Conservation (phyloP, 2,797 vertebrate genomes). For the Cynodonichthys magdalenae region DNA sequence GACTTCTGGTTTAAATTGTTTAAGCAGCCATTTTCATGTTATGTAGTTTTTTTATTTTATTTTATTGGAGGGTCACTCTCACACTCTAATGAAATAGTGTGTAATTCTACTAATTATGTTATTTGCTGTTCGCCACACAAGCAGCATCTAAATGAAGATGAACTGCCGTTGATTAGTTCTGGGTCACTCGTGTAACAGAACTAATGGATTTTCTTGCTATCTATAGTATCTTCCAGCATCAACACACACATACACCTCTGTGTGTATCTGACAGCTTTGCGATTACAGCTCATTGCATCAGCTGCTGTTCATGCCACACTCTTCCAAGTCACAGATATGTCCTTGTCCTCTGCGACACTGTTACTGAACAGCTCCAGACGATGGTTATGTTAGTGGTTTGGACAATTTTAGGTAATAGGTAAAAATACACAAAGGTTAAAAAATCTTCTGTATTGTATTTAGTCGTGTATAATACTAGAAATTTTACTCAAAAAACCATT, state of each 20-base stretch:
- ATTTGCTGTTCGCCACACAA: conserved; percentile 50
- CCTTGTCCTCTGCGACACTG: conserved; percentile 5
- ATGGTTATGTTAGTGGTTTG: conserved; percentile 24
- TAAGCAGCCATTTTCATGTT: background rate
- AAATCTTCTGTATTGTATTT: too few relatives aligned
- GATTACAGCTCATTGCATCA: conserved; percentile 68
- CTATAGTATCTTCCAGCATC: conserved; percentile 46
- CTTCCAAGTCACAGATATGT: conserved; percentile 38
- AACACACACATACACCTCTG: conserved; percentile 25
- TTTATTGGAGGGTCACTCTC: conserved; percentile 29
- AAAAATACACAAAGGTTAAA: too few relatives aligned
- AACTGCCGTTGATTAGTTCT: conserved; percentile 39
- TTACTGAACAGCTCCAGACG: background rate
- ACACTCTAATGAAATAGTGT: conserved; percentile 60
- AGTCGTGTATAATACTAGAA: too few relatives aligned
- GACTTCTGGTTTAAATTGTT: background rate
- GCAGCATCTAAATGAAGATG: conserved; percentile 16
- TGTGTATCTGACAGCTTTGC: conserved; percentile 45
- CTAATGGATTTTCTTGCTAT: conserved; percentile 43
- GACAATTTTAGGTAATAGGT: conserved; percentile 4
- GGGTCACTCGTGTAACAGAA: conserved; percentile 42
- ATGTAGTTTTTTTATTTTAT: conserved; percentile 37
- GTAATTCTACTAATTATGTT: conserved; percentile 55
- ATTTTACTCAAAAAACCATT: too few relatives aligned
- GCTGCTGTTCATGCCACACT: conserved; percentile 48